A percentile compares a stretch with the other conserved stretches of the same genome.
Evolutionary conservation across 2,113 vertebrate genomes (phyloP).

Genomic region (Seriola dumerili): DNA sequence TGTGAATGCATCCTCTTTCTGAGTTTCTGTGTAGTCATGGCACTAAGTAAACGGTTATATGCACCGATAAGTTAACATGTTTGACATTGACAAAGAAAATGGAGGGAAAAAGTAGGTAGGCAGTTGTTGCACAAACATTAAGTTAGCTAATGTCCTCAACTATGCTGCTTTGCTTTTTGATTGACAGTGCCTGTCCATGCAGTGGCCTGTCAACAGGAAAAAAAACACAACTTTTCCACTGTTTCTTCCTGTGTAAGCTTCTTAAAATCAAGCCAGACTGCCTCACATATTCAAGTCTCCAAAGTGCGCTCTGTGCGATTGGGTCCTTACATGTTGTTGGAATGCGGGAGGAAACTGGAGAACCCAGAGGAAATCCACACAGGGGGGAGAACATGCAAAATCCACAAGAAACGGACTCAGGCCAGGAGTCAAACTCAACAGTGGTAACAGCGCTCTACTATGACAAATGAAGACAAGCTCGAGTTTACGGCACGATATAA

Average conservation of each 20-base stretch:
- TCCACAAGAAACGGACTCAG: slow-evolving; percentile 35
- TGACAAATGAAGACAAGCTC: slow-evolving; percentile 34
- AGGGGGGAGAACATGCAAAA: slow-evolving; percentile 61
- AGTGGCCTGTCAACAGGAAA: slow-evolving; percentile 1
- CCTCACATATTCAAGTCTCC: slow-evolving; percentile 24
- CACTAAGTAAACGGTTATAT: not conserved
- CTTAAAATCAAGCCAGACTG: slow-evolving; percentile 10
- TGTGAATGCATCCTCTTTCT: slow-evolving; percentile 8
- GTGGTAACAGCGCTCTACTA: slow-evolving; percentile 31
- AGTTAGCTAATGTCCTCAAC: not conserved
- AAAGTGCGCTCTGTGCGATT: slow-evolving; percentile 41
- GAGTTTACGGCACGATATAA: slow-evolving; percentile 18
- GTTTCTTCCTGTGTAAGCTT: not conserved
- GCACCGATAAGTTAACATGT: not conserved
- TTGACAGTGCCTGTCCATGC: not conserved
- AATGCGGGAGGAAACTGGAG: slow-evolving; percentile 65
- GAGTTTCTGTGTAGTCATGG: not conserved
- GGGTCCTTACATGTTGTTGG: slow-evolving; percentile 55
- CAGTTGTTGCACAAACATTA: not conserved
- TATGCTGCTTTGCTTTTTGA: not conserved
- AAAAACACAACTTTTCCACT: slow-evolving; percentile 1
- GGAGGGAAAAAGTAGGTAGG: not conserved
- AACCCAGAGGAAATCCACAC: slow-evolving; percentile 69
- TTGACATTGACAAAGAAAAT: slow-evolving; percentile 3
- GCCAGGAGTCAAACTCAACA: slow-evolving; percentile 34